phyloP scores from a whole-genome alignment of 2,888 invertebrate species.

The Drosophila affinis region DNA sequence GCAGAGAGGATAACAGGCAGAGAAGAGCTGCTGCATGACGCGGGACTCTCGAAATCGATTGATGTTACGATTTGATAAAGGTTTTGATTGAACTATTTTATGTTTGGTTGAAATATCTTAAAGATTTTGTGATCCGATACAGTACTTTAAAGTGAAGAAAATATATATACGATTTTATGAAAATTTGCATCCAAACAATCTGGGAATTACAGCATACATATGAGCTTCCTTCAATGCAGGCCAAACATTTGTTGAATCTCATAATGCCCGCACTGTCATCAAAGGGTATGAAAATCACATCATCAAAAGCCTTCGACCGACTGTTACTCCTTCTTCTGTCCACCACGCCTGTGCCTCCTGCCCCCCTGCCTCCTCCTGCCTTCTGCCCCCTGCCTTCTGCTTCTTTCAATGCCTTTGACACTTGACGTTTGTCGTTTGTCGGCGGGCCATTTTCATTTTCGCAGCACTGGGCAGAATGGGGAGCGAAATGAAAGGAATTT shows the following conservation, averaged over 20 bases:
- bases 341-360: conserved; percentile 9
- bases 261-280: neutral
- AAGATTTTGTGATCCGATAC: too few species aligned
- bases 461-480: conserved; percentile 41
- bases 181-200: too few species aligned
- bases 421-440: conserved; percentile 63
- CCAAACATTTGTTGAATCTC: neutral
- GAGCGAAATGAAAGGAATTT: conserved; percentile 66
- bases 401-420: conserved; percentile 37
- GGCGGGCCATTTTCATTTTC: conserved; percentile 66
- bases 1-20: neutral
- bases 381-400: neutral
- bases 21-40: neutral
- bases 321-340: conserved; percentile 16
- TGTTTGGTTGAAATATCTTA: too few species aligned
- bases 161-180: too few species aligned
- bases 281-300: conserved; percentile 59
- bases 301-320: conserved; percentile 56
- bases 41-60: too few species aligned
- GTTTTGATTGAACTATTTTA: too few species aligned
- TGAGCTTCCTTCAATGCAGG: neutral
- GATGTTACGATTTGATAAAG: too few species aligned
- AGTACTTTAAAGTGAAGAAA: too few species aligned
- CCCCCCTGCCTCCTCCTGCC: conserved; percentile 7
- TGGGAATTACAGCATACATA: too few species aligned